A percentile compares a stretch with the other conserved stretches of the same genome.
These are phyloP conservation scores for Ailurus styani DNA, from an alignment of 2,113 vertebrate species.

Conservation along the genomic window DNA sequence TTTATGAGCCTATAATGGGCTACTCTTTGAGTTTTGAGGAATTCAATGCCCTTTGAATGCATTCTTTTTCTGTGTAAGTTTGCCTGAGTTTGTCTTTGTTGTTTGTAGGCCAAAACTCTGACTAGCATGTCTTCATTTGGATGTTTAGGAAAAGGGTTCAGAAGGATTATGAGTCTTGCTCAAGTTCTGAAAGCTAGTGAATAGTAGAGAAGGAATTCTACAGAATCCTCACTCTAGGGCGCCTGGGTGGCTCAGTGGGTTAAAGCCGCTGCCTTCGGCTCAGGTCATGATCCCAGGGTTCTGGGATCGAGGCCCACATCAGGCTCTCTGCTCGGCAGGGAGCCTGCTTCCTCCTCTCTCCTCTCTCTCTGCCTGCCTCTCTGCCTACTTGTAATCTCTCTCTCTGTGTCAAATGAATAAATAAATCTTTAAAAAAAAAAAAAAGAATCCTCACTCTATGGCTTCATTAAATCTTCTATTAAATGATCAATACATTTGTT, in stretches of 20 bases:
- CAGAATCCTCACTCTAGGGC: background rate
- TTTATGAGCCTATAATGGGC: background rate
- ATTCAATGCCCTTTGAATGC: background rate
- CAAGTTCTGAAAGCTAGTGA: background rate
- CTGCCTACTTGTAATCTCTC: too few species aligned
- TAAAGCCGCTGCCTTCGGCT: too few species aligned
- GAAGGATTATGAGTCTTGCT: background rate
- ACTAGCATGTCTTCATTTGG: background rate
- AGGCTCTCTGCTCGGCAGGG: too few species aligned
- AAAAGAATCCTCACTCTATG: background rate
- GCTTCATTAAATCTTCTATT: background rate
- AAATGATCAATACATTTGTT: background rate
- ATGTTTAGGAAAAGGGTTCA: background rate
- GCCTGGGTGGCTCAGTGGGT: too few species aligned
- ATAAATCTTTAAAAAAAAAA: too few species aligned
- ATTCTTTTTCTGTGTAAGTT: constrained; percentile 28
- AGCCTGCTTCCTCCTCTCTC: too few species aligned
- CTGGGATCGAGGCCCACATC: too few species aligned
- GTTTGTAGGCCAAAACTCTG: constrained; percentile 15
- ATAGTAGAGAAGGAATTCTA: background rate
- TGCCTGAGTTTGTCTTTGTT: background rate
- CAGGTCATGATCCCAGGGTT: too few species aligned
- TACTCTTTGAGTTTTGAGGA: background rate
- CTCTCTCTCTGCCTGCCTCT: too few species aligned
- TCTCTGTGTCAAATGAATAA: too few species aligned